Evolutionary conservation across 2,113 vertebrate genomes (phyloP), one percentile per base, ranked within the genome.

Genomic region (Dissostichus mawsoni): DNA sequence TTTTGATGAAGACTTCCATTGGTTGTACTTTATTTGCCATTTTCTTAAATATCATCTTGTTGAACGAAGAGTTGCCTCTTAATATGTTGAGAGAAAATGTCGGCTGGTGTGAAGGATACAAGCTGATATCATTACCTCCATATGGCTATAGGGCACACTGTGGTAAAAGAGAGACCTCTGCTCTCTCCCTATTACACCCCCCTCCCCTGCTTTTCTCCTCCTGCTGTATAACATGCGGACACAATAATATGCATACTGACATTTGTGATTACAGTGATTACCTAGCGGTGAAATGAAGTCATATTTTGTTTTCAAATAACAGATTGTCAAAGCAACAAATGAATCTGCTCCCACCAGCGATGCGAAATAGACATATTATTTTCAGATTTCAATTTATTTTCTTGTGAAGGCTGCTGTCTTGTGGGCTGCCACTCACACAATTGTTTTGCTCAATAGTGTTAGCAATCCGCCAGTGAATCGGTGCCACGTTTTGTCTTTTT

Each of bases 301-400:
- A 83, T 85, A 86, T 84, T 91, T 89, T 76, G 83, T 90, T 88
- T 78, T 79, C 70, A 87, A 87, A 90, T 90, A 88, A 89, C 75
- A 88, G 76, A 90, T 87, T 93, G 90, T 93, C 85, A 93, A 88
- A 89, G 78, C 83, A 92, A 82, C 87, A 91, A 92, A 92, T 91
- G 81, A 92, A 87, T 90, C 78, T 59, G 78, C 82, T 76, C 73
- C 84, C 86, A 82, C 79, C 87, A 90, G 64, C 17, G 7, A 78
- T 53, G 86, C 65, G n/a, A 90, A 89, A 85, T 73, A 84, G 80
- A 90, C 84, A 48, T 82, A 85, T 91, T 84, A 89, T 90, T 93
- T 93, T 91, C 78, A 90, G 80, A 88, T 90, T 92, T 90, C 77
- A 76, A 89, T 93, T 88, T 79, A 82, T 88, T 89, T 87, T 33